phyloP scores from a whole-genome alignment of 2,888 invertebrate species.

The Endotricha flammealis region DNA sequence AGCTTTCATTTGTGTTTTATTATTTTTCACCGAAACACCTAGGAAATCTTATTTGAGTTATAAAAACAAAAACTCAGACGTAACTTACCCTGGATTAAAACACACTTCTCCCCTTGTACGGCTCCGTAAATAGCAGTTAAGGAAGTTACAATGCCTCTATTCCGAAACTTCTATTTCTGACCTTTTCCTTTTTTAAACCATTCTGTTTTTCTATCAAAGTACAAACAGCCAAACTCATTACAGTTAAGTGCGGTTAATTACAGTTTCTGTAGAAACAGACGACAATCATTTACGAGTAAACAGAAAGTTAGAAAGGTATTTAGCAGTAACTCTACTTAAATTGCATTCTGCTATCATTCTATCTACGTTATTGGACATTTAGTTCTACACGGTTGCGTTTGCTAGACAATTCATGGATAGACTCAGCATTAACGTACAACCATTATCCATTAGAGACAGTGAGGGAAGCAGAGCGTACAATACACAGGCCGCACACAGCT shows the following conservation, averaged over 20 bases:
- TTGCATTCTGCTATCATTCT: slow-evolving; percentile 14
- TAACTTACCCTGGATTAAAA: too few relatives aligned
- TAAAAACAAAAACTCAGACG: too few relatives aligned
- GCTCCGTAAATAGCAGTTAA: too few relatives aligned
- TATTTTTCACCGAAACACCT: too few relatives aligned
- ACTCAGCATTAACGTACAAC: slow-evolving; percentile 7
- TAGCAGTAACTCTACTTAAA: slow-evolving; percentile 17
- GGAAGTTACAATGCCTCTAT: too few relatives aligned
- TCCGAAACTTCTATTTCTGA: too few relatives aligned
- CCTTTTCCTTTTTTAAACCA: too few relatives aligned
- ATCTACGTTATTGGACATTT: slow-evolving; percentile 18
- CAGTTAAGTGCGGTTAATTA: slow-evolving; percentile 11
- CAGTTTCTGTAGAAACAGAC: slow-evolving; percentile 10
- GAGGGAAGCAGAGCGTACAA: not conserved
- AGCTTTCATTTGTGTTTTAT: too few relatives aligned
- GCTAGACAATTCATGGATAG: slow-evolving; percentile 15
- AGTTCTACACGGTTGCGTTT: slow-evolving; percentile 17
- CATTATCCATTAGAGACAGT: slow-evolving; percentile 13
- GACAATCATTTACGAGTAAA: slow-evolving; percentile 10
- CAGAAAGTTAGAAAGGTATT: slow-evolving; percentile 9
- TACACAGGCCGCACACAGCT: slow-evolving; percentile 18
- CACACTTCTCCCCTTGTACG: too few relatives aligned
- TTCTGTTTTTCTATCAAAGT: not conserved
- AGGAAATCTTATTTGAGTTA: too few relatives aligned
- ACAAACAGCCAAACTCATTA: slow-evolving; percentile 6